Base-by-base conservation (phyloP, 2,888 invertebrate species). In the Agrotis puta region DNA sequence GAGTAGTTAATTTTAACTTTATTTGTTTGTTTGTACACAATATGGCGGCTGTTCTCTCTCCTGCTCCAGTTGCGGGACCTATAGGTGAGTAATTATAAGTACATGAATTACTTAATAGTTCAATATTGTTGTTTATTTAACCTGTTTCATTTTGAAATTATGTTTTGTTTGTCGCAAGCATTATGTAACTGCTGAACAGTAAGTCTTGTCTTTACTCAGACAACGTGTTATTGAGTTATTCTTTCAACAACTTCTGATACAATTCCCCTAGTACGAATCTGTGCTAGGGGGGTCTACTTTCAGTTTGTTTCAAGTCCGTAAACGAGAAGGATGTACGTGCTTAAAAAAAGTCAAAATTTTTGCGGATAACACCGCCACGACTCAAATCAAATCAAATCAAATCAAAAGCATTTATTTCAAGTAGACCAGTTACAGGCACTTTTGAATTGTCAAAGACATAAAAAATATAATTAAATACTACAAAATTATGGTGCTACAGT, bases 11-110 rank as follows among this genome's bases (percentile, higher is more conserved):
- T 59, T n/a, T n/a, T 62, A 13, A 33, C 13, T 22, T 22, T 39
- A 7, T 9, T 66, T 18, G 24, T 43, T 68, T 27, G 13, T 43
- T 72, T 64, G 22, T 64, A 45, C 27, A 64, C 27, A 64, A 64
- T 71, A 56, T 56, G 71, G 64, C 71, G 14, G 27, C 22, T 13
- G 56, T 0, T 33, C 33, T 33, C 3, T 56, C 56, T 7, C 33
- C 33, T 14, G 54, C 64, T 22, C 39, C 14, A 51, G 27, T 13
- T 18, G 48, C 6, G 9, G 54, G 33, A 33, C 33, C 33, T 33
- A 33, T 33, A 7, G 33, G 71, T 72, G 63, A 48, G 47, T 51
- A 33, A 53, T 3, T 27, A 14, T 11, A n/a, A n/a, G n/a, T n/a
- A 39, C 11, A 24, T n/a, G 6, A 11, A 24, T 50, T 20, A 18